Evolutionary conservation across 1,140 invertebrate genomes (phyloP), one percentile per base, ranked within the genome.

Genomic region (Trissolcus basalis): DNA sequence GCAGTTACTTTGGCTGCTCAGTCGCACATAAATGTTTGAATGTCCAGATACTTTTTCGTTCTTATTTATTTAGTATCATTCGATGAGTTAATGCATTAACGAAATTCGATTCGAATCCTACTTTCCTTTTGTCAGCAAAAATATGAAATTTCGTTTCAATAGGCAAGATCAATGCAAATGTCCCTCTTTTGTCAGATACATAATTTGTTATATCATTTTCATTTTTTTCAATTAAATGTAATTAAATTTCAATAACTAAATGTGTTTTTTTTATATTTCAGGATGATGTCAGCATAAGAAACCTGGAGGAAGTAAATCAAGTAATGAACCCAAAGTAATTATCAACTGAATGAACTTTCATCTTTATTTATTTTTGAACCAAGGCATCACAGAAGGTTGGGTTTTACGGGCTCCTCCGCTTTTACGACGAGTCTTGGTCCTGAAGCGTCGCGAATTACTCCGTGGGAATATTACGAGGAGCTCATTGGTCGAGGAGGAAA

Each of bases 381-480:
- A 9, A 6, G 19, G 19, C 36, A 50, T 60, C 60, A 45, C 49
- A 56, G 12, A 41, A 59, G 70, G 70, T 60, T 47, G 41, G 65
- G 77, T 83, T 86, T 86, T 85, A 86, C 80, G 67, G 77, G 72
- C 74, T 77, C 77, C 58, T 27, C 36, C 49, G 69, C 80, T 80
- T 85, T 85, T 85, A 85, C 75, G 80, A 64, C 78, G 80, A 71
- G 78, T 73, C 80, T 67, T 77, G 80, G 80, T 79, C 79, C 81
- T 82, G 82, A 83, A 85, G 83, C 83, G 80, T 68, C 65, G 74
- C 78, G 80, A 85, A 85, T 85, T 85, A 83, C 83, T 78, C 35
- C 69, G 43, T 60, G 67, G 58, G 73, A 75, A 74, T 74, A 68
- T 68, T 76, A 79, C 73, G 48, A 67, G 67, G 59, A 53, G 63